Percentiles rank a stretch among this genome's conserved stretches.
phyloP scores from a whole-genome alignment of 2,113 vertebrate species.

The Sisor rabdophorus region DNA sequence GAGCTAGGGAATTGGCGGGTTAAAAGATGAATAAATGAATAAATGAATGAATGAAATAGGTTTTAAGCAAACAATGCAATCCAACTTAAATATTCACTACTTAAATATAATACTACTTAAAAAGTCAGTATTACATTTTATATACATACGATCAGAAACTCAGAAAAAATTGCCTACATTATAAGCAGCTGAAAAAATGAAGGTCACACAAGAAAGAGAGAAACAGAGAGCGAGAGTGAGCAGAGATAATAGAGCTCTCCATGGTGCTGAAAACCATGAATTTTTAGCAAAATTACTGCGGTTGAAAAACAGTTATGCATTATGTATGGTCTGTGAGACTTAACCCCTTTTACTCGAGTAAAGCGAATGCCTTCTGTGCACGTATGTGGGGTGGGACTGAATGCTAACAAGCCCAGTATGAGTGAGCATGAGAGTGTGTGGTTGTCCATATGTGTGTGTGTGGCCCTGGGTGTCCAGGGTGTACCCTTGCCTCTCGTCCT shows the following conservation, averaged over 20 bases:
- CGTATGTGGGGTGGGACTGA: slow-evolving; percentile 46
- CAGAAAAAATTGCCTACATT: background rate
- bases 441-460: too few relatives aligned
- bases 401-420: slow-evolving; percentile 50
- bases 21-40: too few relatives aligned
- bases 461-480: background rate
- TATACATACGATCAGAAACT: too few relatives aligned
- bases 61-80: too few relatives aligned
- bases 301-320: slow-evolving; percentile 46
- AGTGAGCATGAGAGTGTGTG: background rate
- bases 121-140: too few relatives aligned
- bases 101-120: too few relatives aligned
- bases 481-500: too few relatives aligned
- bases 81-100: too few relatives aligned
- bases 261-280: slow-evolving; percentile 69
- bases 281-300: slow-evolving; percentile 54
- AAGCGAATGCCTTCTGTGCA: slow-evolving; percentile 55
- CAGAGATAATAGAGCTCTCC: slow-evolving; percentile 64
- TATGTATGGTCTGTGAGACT: slow-evolving; percentile 48
- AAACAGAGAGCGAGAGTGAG: background rate
- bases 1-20: too few relatives aligned
- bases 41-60: too few relatives aligned
- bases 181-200: slow-evolving; percentile 16
- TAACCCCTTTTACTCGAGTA: slow-evolving; percentile 52
- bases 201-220: slow-evolving; percentile 1